phyloP scores from a whole-genome alignment of 2,113 vertebrate species.

The Oceanodroma tethys region DNA sequence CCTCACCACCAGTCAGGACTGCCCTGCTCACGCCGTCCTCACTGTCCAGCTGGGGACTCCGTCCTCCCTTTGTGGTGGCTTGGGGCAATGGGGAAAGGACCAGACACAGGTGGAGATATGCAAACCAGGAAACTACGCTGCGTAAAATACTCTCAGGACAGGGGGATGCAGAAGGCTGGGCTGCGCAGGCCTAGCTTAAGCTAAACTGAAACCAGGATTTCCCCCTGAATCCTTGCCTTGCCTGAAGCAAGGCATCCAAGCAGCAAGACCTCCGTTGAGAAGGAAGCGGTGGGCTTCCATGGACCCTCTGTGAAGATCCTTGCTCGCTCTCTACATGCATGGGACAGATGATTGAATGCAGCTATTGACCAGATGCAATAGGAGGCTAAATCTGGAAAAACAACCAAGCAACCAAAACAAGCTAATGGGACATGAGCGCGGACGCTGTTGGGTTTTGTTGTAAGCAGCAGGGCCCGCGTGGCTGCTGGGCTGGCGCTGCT shows the following conservation, averaged over 20 bases:
- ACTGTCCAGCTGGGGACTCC: neutral
- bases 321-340: neutral
- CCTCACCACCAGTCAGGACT: neutral
- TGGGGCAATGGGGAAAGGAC: neutral
- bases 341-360: neutral
- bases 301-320: neutral
- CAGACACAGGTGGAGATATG: neutral
- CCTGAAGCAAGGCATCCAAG: neutral
- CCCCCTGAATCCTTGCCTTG: neutral
- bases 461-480: neutral
- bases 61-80: neutral
- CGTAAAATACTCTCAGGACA: neutral
- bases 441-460: accelerated
- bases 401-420: neutral
- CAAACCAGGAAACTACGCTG: neutral
- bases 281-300: neutral
- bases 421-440: accelerated
- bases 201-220: neutral
- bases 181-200: neutral
- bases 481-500: neutral
- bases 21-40: neutral
- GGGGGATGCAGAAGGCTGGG: neutral
- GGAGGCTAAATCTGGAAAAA: neutral
- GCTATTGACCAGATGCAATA: neutral
- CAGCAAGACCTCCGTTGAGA: neutral